These are phyloP conservation scores for silkworm (Bombyx mori) DNA, from an alignment of 1,140 invertebrate genomes.

Conservation along the genomic window DNA sequence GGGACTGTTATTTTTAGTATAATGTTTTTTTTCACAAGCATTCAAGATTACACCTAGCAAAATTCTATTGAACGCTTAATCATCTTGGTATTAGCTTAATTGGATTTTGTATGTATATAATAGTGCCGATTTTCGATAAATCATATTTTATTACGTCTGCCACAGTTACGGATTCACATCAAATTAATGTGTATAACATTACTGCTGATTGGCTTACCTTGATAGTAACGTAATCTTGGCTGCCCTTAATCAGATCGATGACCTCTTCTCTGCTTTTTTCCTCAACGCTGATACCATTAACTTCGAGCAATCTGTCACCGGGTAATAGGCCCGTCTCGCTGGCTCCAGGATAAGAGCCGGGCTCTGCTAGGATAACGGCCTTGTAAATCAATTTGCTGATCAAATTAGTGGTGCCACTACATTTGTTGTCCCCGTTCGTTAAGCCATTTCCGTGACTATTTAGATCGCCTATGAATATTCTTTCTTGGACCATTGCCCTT, in stretches of 20 bases:
- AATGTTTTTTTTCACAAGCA: too few species aligned
- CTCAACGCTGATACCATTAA: slow-evolving; percentile 90
- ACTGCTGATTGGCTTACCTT: slow-evolving; percentile 77
- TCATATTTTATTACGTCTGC: too few species aligned
- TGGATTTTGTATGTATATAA: too few species aligned
- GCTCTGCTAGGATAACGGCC: slow-evolving; percentile 93
- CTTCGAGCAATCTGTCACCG: slow-evolving; percentile 92
- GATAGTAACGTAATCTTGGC: slow-evolving; percentile 84
- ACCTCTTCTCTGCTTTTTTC: slow-evolving; percentile 91
- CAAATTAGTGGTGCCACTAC: slow-evolving; percentile 42
- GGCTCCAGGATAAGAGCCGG: slow-evolving; percentile 83
- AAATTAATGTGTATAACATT: not conserved
- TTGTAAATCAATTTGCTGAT: slow-evolving; percentile 74
- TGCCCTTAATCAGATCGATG: slow-evolving; percentile 92
- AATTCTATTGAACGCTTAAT: too few species aligned
- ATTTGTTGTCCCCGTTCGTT: slow-evolving; percentile 53
- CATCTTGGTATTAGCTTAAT: too few species aligned
- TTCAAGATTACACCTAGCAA: too few species aligned
- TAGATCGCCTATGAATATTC: slow-evolving; percentile 59
- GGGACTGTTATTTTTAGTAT: too few species aligned
- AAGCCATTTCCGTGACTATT: slow-evolving; percentile 48
- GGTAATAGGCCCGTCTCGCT: slow-evolving; percentile 90
- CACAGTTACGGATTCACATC: too few species aligned
- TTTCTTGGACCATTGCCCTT: slow-evolving; percentile 85
- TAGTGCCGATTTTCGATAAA: too few species aligned